phyloP scores from a whole-genome alignment of 2,888 invertebrate species.

The Euplagia quadripunctaria region DNA sequence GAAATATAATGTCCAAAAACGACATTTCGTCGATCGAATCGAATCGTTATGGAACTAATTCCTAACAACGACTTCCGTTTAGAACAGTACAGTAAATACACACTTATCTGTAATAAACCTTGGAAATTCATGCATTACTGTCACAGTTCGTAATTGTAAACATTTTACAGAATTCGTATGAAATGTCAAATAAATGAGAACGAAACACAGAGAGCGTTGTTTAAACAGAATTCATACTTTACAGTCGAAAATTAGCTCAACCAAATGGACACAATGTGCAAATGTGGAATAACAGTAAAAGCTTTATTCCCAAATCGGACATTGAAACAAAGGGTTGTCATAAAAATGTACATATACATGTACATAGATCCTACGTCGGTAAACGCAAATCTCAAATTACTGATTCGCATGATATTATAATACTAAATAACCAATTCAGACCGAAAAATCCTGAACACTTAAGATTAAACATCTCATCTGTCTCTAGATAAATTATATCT shows the following conservation, averaged over 20 bases:
- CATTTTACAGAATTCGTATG: background rate
- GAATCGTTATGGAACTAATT: too few species aligned
- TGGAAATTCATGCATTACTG: background rate
- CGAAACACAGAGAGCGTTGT: background rate
- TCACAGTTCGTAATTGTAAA: background rate
- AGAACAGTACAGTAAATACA: too few species aligned
- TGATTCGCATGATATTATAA: background rate
- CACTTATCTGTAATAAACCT: background rate
- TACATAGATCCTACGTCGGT: background rate
- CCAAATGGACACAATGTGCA: background rate
- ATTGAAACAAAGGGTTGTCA: background rate
- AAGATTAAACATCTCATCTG: background rate
- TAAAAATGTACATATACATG: background rate
- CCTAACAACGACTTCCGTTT: too few species aligned
- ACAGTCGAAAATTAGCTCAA: background rate
- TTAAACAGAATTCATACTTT: background rate
- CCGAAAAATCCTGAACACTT: background rate
- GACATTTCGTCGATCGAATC: too few species aligned
- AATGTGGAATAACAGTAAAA: conserved; percentile 1
- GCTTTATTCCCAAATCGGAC: background rate
- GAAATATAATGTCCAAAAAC: too few species aligned
- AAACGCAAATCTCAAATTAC: background rate
- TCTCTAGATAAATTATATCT: too few species aligned
- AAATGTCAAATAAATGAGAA: background rate
- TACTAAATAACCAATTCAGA: background rate